phyloP scores from a whole-genome alignment of 2,888 invertebrate genomes.

The Plebejus melissa region DNA sequence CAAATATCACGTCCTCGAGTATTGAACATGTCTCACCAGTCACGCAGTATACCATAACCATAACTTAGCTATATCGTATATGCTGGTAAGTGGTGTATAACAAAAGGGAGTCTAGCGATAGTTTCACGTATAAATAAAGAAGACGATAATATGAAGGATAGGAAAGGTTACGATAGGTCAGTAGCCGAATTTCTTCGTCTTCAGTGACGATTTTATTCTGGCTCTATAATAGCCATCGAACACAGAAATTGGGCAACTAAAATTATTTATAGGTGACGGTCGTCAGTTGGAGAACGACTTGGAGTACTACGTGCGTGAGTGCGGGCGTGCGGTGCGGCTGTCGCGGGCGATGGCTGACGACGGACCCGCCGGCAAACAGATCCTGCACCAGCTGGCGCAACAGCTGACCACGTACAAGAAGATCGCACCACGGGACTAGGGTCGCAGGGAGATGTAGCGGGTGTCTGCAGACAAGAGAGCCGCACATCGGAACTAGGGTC shows the following conservation, averaged over 20 bases:
- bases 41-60: too few species aligned
- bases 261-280: slow-evolving; percentile 52
- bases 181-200: background rate
- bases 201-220: background rate
- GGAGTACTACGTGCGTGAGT: slow-evolving; percentile 94
- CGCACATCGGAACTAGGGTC: background rate
- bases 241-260: background rate
- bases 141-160: too few species aligned
- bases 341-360: slow-evolving; percentile 84
- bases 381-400: slow-evolving; percentile 88
- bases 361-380: slow-evolving; percentile 79
- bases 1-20: too few species aligned
- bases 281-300: slow-evolving; percentile 85
- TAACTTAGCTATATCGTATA: too few species aligned
- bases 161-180: background rate
- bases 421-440: slow-evolving; percentile 68
- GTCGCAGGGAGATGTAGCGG: background rate
- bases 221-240: too few species aligned
- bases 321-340: slow-evolving; percentile 88
- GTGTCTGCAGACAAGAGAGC: background rate
- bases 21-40: too few species aligned
- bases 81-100: too few species aligned
- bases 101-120: background rate
- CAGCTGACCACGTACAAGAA: slow-evolving; percentile 92
- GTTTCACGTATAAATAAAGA: background rate